Conservation (phyloP, 2,888 invertebrate species). For the Pristionchus mayeri region DNA sequence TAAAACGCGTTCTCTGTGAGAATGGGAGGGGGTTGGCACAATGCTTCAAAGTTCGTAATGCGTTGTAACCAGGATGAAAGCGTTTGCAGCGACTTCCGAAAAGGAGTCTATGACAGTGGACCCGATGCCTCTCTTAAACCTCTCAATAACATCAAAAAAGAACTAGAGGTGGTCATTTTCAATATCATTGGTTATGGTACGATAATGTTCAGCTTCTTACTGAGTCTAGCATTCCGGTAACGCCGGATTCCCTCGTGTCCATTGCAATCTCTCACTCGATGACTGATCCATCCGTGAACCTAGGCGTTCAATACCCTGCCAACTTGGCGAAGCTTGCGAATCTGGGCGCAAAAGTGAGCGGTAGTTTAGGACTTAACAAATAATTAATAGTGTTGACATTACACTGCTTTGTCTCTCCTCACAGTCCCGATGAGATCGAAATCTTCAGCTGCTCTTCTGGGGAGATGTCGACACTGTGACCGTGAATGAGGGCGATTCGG, state of each 20-base stretch:
- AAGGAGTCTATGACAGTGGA: background rate
- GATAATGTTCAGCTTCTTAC: no score
- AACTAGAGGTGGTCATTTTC: background rate
- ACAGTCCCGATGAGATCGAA: no score
- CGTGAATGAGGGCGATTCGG: no score
- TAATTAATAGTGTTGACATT: no score
- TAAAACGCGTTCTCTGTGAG: no score
- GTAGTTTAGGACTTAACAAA: background rate
- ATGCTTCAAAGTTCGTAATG: no score
- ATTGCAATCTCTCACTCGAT: background rate
- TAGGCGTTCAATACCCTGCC: background rate
- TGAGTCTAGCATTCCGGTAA: no score
- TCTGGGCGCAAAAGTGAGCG: background rate
- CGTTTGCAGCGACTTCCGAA: background rate
- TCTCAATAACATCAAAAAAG: background rate
- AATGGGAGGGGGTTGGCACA: no score
- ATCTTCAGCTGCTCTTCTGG: constrained; percentile 7
- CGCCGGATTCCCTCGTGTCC: constrained; percentile 14
- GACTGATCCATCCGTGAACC: background rate
- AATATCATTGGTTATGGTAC: no score
- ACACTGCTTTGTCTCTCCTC: no score
- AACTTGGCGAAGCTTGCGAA: background rate
- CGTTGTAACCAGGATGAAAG: background rate
- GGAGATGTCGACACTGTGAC: background rate
- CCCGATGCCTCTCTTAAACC: background rate